phyloP scores from a whole-genome alignment of 2,113 vertebrate species.

The Narcine bancroftii region DNA sequence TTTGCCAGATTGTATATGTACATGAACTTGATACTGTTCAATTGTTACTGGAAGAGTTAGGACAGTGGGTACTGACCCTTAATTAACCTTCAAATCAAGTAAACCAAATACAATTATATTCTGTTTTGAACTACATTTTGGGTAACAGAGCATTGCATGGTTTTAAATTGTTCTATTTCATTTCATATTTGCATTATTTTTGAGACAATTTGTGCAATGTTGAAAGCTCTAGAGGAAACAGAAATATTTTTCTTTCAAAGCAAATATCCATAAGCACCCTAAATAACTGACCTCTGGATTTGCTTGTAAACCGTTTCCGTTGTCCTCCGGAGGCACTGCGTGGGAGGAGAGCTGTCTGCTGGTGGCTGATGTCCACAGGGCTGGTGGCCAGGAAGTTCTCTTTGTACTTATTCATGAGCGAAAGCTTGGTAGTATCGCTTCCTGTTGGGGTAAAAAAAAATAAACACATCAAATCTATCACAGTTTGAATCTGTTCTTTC shows the following conservation, averaged over 20 bases:
- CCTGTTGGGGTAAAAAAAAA: constrained; percentile 55
- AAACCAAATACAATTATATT: neutral
- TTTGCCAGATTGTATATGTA: too few species aligned
- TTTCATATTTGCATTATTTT: neutral
- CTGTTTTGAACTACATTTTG: neutral
- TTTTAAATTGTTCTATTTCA: neutral
- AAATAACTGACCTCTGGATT: constrained; percentile 73
- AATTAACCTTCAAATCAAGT: neutral
- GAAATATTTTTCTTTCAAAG: neutral
- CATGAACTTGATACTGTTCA: neutral
- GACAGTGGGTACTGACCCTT: neutral
- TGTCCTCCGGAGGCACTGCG: constrained; percentile 89
- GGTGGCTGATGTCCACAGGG: constrained; percentile 87
- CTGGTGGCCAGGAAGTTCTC: constrained; percentile 96
- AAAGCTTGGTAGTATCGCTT: constrained; percentile 88
- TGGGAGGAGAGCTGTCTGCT: constrained; percentile 85
- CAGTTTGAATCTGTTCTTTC: neutral
- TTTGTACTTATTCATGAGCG: constrained; percentile 98
- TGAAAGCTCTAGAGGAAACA: neutral
- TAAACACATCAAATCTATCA: neutral
- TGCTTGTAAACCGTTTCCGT: constrained; percentile 89
- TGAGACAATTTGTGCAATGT: neutral
- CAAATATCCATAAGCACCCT: neutral
- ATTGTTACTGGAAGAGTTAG: neutral
- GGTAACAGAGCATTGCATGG: neutral